A percentile compares a stretch with the other conserved stretches of the same genome.
Evolutionary conservation across 2,113 vertebrate species (phyloP).

Genomic region (Brachypteracias leptosomus): DNA sequence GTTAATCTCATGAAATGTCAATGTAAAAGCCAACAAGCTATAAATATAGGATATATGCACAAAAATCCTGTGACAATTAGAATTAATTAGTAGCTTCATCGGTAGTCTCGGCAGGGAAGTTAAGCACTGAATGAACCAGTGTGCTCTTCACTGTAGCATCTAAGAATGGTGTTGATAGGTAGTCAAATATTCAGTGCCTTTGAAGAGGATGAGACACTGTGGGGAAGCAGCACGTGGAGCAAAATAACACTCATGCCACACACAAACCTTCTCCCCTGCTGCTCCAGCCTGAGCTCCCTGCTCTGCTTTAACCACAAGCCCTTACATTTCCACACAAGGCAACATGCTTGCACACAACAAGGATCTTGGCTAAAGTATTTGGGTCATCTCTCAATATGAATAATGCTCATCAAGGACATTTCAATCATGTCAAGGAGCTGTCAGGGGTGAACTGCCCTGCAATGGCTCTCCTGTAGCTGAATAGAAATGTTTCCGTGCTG

Average conservation of each 20-base stretch:
- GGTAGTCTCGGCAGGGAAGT: not conserved
- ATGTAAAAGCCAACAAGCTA: not conserved
- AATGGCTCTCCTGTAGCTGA: not conserved
- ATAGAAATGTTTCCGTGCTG: not conserved
- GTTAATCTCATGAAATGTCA: constrained; percentile 10
- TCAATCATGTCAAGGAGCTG: not conserved
- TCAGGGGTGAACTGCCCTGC: not conserved
- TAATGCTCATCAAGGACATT: not conserved
- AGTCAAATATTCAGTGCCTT: not conserved
- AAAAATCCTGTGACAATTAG: not conserved
- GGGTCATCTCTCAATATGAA: not conserved
- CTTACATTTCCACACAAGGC: not conserved
- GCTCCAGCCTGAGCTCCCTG: not conserved
- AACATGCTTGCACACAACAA: not conserved
- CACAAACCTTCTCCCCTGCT: not conserved
- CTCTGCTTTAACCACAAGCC: not conserved
- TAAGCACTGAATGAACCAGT: not conserved
- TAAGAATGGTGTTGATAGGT: not conserved
- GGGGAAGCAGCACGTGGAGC: not conserved
- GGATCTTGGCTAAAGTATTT: not conserved
- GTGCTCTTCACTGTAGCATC: not conserved
- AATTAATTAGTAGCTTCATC: not conserved
- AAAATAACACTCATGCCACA: not conserved
- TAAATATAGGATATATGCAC: not conserved
- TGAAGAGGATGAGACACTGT: not conserved